These are phyloP conservation scores for Leptodactylus fallax DNA, from an alignment of 2,797 vertebrate genomes.

Conservation along the genomic window DNA sequence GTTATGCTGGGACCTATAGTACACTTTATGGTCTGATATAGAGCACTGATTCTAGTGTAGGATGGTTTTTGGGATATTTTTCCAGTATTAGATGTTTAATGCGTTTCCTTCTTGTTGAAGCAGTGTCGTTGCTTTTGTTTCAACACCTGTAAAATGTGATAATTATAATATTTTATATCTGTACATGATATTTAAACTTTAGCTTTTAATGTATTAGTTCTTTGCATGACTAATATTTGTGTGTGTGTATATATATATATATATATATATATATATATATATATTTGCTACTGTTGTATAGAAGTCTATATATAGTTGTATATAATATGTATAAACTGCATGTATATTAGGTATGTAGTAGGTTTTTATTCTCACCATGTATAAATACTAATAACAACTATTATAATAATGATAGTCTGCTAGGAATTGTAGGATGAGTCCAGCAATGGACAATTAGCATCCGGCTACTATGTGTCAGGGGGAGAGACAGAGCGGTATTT, in stretches of 20 bases:
- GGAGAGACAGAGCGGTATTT: conserved; percentile 1
- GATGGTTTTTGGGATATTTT: not conserved
- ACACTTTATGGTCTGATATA: not conserved
- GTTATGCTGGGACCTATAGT: not conserved
- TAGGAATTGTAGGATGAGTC: not conserved
- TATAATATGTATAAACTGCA: too few species aligned
- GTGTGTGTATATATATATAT: too few species aligned
- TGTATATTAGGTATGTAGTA: too few species aligned
- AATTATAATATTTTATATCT: not conserved
- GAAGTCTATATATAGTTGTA: too few species aligned
- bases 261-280: too few species aligned
- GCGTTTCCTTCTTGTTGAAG: not conserved
- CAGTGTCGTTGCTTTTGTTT: too few species aligned
- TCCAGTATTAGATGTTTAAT: not conserved
- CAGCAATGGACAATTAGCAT: not conserved
- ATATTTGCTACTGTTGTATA: too few species aligned
- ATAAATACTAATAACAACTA: not conserved
- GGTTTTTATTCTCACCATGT: too few species aligned
- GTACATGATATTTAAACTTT: not conserved
- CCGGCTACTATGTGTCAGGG: not conserved
- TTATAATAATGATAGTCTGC: not conserved
- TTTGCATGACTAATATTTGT: too few species aligned
- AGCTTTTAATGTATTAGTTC: too few species aligned
- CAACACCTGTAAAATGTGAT: not conserved
- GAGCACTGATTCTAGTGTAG: not conserved